Percentiles rank a stretch among this genome's conserved stretches.
These are phyloP conservation scores for Poecilus cupreus DNA, from an alignment of 2,888 invertebrate genomes.

Conservation along the genomic window DNA sequence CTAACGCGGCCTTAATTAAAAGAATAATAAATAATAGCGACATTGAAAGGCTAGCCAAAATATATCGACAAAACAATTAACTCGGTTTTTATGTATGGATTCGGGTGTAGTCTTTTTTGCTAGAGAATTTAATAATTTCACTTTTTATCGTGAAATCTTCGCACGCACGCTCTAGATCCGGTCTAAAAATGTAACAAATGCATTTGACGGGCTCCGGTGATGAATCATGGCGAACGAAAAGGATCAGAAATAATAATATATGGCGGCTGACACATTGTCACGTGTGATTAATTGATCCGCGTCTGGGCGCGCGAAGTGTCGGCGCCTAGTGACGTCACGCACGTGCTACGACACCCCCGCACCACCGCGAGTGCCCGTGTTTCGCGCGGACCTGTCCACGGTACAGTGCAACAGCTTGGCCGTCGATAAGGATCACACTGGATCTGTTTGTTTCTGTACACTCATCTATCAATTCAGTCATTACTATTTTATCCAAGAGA, in stretches of 20 bases:
- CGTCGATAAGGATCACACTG: too few species aligned
- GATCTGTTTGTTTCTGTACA: too few species aligned
- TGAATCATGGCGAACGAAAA: slow-evolving; percentile 66
- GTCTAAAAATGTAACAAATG: slow-evolving; percentile 64
- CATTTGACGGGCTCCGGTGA: slow-evolving; percentile 66
- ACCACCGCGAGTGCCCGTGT: too few species aligned
- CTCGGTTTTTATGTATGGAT: background rate
- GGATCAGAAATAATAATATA: slow-evolving; percentile 68
- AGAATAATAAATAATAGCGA: background rate
- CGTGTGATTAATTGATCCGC: slow-evolving; percentile 67
- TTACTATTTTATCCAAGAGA: too few species aligned
- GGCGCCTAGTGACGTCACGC: slow-evolving; percentile 40
- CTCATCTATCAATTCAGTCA: too few species aligned
- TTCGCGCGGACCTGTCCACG: too few species aligned
- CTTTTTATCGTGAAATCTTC: slow-evolving; percentile 55
- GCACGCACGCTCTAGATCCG: slow-evolving; percentile 43
- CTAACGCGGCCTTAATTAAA: background rate
- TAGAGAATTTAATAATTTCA: slow-evolving; percentile 33
- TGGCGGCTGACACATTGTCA: slow-evolving; percentile 68
- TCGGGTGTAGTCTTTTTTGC: background rate
- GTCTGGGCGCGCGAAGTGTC: slow-evolving; percentile 56
- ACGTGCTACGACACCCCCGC: background rate
- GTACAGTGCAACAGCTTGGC: too few species aligned
- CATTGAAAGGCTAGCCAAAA: background rate
- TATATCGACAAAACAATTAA: slow-evolving; percentile 28